Evolutionary conservation across 2,113 vertebrate species (phyloP).

Genomic region (Phyllostomus discolor): DNA sequence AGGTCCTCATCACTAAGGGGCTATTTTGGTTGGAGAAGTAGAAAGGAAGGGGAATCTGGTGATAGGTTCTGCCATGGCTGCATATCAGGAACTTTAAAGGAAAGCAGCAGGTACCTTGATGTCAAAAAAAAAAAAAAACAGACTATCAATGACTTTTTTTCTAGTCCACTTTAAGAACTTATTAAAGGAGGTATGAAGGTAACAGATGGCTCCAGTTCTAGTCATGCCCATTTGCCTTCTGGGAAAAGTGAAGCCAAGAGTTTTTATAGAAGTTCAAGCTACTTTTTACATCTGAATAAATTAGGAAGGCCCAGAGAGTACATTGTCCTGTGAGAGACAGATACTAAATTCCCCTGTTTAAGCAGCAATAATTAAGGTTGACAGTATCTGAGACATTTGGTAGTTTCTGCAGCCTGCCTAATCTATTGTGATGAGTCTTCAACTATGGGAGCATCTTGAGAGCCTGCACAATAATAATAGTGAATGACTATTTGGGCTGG

Average conservation of each 20-base stretch:
- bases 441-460: conserved; percentile 33
- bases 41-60: background rate
- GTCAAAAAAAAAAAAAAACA: background rate
- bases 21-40: background rate
- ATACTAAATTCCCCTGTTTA: conserved; percentile 59
- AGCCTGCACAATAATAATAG: conserved; percentile 40
- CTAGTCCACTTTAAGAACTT: conserved; percentile 29
- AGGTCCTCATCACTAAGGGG: background rate
- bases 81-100: background rate
- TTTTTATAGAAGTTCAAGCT: conserved; percentile 65
- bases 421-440: conserved; percentile 69
- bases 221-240: conserved; percentile 57
- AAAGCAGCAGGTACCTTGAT: background rate
- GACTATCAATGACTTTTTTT: background rate
- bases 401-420: conserved; percentile 51
- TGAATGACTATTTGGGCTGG: conserved; percentile 61
- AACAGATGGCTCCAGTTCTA: conserved; percentile 54
- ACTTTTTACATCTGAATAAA: conserved; percentile 68
- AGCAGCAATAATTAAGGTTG: conserved; percentile 35
- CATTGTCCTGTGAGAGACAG: conserved; percentile 52
- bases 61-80: background rate
- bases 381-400: conserved; percentile 67
- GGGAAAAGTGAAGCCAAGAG: conserved; percentile 50
- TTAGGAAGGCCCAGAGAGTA: conserved; percentile 49
- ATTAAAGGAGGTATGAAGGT: conserved; percentile 33